A percentile compares a stretch with the other conserved stretches of the same genome.
These are phyloP conservation scores for Dunckerocampus dactyliophorus DNA, from an alignment of 2,113 vertebrate species.

Conservation along the genomic window DNA sequence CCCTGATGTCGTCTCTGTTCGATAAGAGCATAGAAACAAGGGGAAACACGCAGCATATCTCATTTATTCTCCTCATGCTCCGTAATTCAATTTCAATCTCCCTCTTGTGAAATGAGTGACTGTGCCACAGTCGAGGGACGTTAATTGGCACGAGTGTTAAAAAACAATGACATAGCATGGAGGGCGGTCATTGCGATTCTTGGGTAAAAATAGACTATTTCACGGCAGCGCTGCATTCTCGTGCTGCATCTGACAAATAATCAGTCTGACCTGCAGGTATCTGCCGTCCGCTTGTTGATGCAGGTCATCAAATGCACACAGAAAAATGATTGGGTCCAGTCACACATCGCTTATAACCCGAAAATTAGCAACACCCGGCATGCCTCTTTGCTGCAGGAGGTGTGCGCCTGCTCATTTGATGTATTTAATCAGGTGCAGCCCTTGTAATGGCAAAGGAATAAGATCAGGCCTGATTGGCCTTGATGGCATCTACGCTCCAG, in stretches of 20 bases:
- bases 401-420: conserved; percentile 67
- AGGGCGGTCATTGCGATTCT: conserved; percentile 70
- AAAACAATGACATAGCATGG: conserved; percentile 58
- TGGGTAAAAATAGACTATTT: conserved; percentile 60
- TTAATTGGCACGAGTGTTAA: conserved; percentile 65
- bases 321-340: conserved; percentile 55
- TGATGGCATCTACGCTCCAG: conserved; percentile 75
- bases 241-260: conserved; percentile 68
- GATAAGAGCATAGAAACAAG: conserved; percentile 46
- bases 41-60: conserved; percentile 46
- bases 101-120: conserved; percentile 58
- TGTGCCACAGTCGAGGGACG: conserved; percentile 44
- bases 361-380: conserved; percentile 66
- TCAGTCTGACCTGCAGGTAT: conserved; percentile 59
- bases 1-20: conserved; percentile 23
- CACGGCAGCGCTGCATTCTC: conserved; percentile 57
- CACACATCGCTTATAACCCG: conserved; percentile 65
- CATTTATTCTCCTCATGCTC: conserved; percentile 64
- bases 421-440: conserved; percentile 72
- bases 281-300: conserved; percentile 58
- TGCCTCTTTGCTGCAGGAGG: conserved; percentile 56
- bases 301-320: conserved; percentile 57
- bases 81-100: conserved; percentile 65
- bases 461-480: conserved; percentile 70
- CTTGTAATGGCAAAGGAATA: conserved; percentile 74